Percentiles rank a stretch among this genome's conserved stretches.
These are phyloP conservation scores for Tetramorium bicarinatum DNA, from an alignment of 2,888 invertebrate species.

Conservation along the genomic window DNA sequence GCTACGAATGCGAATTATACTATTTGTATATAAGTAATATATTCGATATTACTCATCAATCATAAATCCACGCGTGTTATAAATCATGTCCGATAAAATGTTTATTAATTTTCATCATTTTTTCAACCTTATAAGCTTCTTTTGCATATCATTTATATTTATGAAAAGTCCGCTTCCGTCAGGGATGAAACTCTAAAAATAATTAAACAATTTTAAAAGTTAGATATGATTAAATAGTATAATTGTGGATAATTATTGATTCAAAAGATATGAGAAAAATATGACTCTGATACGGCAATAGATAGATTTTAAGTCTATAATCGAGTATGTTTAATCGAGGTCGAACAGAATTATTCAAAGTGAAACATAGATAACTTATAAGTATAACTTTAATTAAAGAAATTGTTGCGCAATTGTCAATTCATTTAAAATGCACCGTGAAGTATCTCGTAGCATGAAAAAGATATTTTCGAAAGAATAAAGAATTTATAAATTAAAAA, in stretches of 20 bases:
- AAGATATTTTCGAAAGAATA: neutral
- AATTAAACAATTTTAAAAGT: neutral
- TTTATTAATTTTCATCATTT: constrained; percentile 20
- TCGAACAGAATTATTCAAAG: constrained; percentile 9
- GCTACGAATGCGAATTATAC: too few relatives aligned
- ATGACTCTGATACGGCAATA: constrained; percentile 21
- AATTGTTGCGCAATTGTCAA: neutral
- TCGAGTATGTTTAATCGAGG: constrained; percentile 54
- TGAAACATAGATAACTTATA: neutral
- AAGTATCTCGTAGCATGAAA: neutral
- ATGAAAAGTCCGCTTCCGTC: neutral
- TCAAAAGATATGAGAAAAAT: constrained; percentile 11
- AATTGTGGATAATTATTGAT: neutral
- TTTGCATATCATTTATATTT: neutral
- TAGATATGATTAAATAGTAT: neutral
- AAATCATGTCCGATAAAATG: neutral
- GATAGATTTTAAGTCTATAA: constrained; percentile 21
- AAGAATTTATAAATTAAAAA: neutral
- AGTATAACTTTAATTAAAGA: constrained; percentile 1
- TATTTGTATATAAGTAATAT: neutral
- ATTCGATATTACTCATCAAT: neutral
- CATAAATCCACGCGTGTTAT: neutral
- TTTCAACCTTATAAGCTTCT: neutral
- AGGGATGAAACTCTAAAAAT: neutral
- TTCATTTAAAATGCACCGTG: neutral